Percentiles rank a stretch among this genome's conserved stretches.
Evolutionary conservation across 2,888 invertebrate species (phyloP).

Genomic region (Drosophila algonquin): DNA sequence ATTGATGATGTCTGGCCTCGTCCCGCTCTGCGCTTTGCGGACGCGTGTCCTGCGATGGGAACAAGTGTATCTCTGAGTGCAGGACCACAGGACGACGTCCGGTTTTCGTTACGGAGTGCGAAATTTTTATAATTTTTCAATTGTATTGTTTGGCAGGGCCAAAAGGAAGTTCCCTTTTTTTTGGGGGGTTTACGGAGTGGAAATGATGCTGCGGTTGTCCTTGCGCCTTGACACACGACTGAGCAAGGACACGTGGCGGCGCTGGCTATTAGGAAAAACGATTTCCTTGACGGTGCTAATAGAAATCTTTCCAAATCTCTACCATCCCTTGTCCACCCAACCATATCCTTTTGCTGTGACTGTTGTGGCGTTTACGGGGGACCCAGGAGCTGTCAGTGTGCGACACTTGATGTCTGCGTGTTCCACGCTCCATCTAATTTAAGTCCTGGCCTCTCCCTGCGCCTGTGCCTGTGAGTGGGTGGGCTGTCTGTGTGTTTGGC

Average conservation of each 20-base stretch:
- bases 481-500: slow-evolving; percentile 22
- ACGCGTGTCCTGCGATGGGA: slow-evolving; percentile 58
- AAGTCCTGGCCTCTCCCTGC: background rate
- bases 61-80: slow-evolving; percentile 75
- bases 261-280: slow-evolving; percentile 66
- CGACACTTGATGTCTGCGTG: slow-evolving; percentile 56
- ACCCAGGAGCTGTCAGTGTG: slow-evolving; percentile 53
- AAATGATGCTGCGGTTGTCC: slow-evolving; percentile 64
- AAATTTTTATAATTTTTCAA: slow-evolving; percentile 79
- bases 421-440: slow-evolving; percentile 4
- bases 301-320: slow-evolving; percentile 53
- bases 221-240: slow-evolving; percentile 70
- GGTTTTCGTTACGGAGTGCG: slow-evolving; percentile 70
- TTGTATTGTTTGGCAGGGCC: slow-evolving; percentile 62
- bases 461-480: no score
- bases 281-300: slow-evolving; percentile 76
- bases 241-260: slow-evolving; percentile 66
- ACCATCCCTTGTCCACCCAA: slow-evolving; percentile 3
- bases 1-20: slow-evolving; percentile 66
- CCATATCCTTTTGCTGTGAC: slow-evolving; percentile 15
- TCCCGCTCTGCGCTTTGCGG: slow-evolving; percentile 9
- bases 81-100: slow-evolving; percentile 54
- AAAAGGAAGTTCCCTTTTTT: slow-evolving; percentile 2
- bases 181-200: background rate
- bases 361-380: slow-evolving; percentile 52